These are phyloP conservation scores for Palythoa grandiflora DNA, from an alignment of 92 coral and sea anemone species.

Conservation along the genomic window DNA sequence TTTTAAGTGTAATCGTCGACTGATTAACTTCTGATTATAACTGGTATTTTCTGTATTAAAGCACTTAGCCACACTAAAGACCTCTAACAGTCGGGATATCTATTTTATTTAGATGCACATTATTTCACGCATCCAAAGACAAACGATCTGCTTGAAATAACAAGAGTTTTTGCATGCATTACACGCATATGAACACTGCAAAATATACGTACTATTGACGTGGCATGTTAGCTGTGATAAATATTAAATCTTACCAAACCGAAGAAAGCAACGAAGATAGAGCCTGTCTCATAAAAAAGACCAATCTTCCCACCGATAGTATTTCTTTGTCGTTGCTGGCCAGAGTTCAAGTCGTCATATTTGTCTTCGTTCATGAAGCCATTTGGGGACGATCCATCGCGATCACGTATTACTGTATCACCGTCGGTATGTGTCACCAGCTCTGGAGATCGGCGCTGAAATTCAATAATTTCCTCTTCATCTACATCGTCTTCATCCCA, in stretches of 20 bases:
- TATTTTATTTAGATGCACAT: neutral
- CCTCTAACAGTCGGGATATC: neutral
- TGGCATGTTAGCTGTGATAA: neutral
- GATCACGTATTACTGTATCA: neutral
- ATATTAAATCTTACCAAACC: constrained; percentile 89
- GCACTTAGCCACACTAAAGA: neutral
- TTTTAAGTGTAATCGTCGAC: neutral
- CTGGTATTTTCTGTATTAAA: neutral
- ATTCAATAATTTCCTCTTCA: constrained; percentile 92
- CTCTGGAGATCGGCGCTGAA: constrained; percentile 63
- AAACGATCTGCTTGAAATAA: neutral
- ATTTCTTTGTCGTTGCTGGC: constrained; percentile 35
- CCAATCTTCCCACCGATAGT: constrained; percentile 54
- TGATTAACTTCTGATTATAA: neutral
- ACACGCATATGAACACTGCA: neutral
- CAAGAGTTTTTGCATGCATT: neutral
- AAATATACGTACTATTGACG: neutral
- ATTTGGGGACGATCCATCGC: constrained; percentile 17
- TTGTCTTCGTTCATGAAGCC: constrained; percentile 26
- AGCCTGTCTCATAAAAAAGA: constrained; percentile 63
- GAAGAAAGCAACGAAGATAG: constrained; percentile 76
- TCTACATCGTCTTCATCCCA: constrained; percentile 95
- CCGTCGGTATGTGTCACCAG: neutral
- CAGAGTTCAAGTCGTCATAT: neutral
- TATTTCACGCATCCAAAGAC: neutral